Evolutionary conservation across 2,113 vertebrate species (phyloP).

Genomic region (Cyphomyrus plagiostoma): DNA sequence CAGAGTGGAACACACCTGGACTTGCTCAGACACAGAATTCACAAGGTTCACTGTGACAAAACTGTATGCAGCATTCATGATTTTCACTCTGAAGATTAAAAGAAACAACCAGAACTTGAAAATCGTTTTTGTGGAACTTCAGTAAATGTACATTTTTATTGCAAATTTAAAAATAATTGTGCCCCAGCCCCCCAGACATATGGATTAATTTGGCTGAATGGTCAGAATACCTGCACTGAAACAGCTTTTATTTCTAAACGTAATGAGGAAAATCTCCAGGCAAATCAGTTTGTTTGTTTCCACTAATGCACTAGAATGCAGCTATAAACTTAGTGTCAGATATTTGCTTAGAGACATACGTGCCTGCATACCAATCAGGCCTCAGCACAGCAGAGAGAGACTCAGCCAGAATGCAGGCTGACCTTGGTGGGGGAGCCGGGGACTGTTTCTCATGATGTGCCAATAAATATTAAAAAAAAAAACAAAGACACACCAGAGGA

Average conservation of each 20-base stretch:
- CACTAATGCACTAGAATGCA: not conserved
- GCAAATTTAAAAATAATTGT: not conserved
- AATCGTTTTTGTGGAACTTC: not conserved
- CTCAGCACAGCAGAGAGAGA: not conserved
- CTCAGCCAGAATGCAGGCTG: not conserved
- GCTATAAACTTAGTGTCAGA: not conserved
- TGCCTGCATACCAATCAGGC: not conserved
- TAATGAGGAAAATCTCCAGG: not conserved
- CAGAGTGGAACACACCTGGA: not conserved
- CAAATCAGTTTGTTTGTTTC: not conserved
- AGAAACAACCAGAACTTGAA: not conserved
- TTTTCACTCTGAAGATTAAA: not conserved
- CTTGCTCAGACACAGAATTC: slow-evolving; percentile 4
- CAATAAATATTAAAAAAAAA: not conserved
- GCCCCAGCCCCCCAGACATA: not conserved
- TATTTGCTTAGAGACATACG: not conserved
- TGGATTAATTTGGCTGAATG: not conserved
- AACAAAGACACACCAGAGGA: not conserved
- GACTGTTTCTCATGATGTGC: not conserved
- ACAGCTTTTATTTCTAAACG: not conserved
- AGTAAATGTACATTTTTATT: not conserved
- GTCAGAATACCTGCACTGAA: not conserved
- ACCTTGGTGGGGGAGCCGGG: not conserved
- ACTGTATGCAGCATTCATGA: not conserved
- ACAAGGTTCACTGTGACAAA: not conserved